Conservation (phyloP, 2,113 vertebrate species). For the Amphiprion ocellaris region DNA sequence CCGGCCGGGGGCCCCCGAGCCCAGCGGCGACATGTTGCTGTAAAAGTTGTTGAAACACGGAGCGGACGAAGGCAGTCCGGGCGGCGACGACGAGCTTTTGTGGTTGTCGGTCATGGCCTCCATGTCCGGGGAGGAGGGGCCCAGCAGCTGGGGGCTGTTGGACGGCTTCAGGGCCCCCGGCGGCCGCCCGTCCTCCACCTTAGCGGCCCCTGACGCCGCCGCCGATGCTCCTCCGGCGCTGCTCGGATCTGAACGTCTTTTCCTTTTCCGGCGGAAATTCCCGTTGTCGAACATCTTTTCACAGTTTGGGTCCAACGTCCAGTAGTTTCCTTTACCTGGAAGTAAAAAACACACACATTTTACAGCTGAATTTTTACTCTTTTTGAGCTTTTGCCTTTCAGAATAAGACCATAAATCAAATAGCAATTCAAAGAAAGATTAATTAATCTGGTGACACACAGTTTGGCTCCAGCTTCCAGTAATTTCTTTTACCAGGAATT, state of each 20-base stretch:
- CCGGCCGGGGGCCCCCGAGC: slow-evolving; percentile 71
- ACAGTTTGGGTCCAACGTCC: slow-evolving; percentile 98
- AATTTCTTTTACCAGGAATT: too few species aligned
- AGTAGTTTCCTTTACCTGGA: slow-evolving; percentile 97
- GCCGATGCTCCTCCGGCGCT: slow-evolving; percentile 62
- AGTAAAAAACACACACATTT: not conserved
- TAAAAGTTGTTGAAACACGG: slow-evolving; percentile 94
- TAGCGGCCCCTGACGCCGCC: slow-evolving; percentile 78
- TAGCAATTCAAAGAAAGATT: too few species aligned
- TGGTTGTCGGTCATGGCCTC: slow-evolving; percentile 84
- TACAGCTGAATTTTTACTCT: not conserved
- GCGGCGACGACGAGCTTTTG: slow-evolving; percentile 86
- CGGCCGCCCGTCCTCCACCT: slow-evolving; percentile 85
- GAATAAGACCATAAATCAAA: too few species aligned
- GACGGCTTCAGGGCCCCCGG: slow-evolving; percentile 80
- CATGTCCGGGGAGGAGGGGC: slow-evolving; percentile 87
- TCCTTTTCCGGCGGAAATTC: slow-evolving; percentile 96
- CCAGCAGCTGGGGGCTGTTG: slow-evolving; percentile 87
- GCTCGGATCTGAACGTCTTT: slow-evolving; percentile 90
- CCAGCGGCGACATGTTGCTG: slow-evolving; percentile 90
- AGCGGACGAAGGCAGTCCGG: slow-evolving; percentile 76
- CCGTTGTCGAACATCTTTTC: slow-evolving; percentile 99
- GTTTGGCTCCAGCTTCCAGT: too few species aligned
- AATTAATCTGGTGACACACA: too few species aligned
- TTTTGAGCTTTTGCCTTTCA: too few species aligned